These are phyloP conservation scores for Spongilla lacustris DNA, from an alignment of 37 sponge, comb jelly and placozoan species.

Conservation along the genomic window DNA sequence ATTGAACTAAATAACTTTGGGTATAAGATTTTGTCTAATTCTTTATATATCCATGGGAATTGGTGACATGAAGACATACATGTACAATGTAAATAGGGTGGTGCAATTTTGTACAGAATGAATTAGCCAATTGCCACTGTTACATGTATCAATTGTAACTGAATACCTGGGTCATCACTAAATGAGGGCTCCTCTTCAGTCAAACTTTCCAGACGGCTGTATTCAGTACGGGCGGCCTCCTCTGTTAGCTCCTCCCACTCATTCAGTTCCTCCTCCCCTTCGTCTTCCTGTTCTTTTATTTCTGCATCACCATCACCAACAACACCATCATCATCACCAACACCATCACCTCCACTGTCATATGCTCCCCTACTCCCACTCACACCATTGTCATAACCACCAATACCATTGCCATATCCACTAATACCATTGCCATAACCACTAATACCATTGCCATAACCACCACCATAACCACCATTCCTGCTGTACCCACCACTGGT, in stretches of 20 bases:
- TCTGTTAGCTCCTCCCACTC: neutral
- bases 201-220: neutral
- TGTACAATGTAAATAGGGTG: no score
- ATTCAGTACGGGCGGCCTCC: neutral
- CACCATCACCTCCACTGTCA: neutral
- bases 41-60: no score
- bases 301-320: neutral
- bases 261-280: slow-evolving; percentile 22
- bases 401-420: neutral
- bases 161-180: neutral
- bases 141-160: neutral
- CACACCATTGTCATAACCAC: neutral
- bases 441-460: neutral
- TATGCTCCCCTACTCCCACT: neutral
- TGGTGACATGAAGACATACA: no score
- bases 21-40: no score
- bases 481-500: neutral
- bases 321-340: neutral
- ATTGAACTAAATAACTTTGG: no score
- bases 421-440: neutral
- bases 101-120: no score
- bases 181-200: neutral
- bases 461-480: neutral
- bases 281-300: slow-evolving; percentile 18
- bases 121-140: no score